Evolutionary conservation across 1,140 invertebrate genomes (phyloP), one percentile per base, ranked within the genome.

Genomic region (Solenopsis invicta): DNA sequence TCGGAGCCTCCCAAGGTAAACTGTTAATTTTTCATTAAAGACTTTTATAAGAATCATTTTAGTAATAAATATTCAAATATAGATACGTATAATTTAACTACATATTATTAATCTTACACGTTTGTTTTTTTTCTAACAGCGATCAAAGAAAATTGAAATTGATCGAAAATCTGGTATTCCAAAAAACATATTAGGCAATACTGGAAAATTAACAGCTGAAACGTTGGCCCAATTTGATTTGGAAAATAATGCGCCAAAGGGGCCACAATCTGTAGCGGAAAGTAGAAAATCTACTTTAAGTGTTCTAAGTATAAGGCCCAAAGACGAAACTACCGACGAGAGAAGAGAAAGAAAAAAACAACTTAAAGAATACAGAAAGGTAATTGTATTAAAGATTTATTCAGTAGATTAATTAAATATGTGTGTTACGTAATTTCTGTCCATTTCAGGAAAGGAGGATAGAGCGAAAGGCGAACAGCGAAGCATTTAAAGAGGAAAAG

Each of bases 401-500:
- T 45, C 4, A 24, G 2, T 37, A 34, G 12, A 16, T 54, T 37
- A 29, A 45, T 61, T 18, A 21, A 52, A 18, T 78, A 64, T 72
- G 85, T 8, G 24, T 50, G 18, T 13, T 48, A 74, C 12, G 3
- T 76, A 37, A 62, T 91, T 52, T 71, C 52, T 71, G 85, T 74
- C 84, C 50, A 87, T 95, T 96, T 84, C 87, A 97, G 96, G 98
- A 98, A 93, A 96, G 99, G 91, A 96, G 98, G 93, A 92, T 97
- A 81, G 98, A 99, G 93, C 98, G 97, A 94, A 99, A 99, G 93
- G 96, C 97, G 0, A 99, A 99, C 93, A 97, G 96, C 34, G 94
- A 97, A 84, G 98, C 98, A 0, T 99, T 99, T 94, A 98, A 98
- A 93, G 97, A 98, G 89, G 98, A 99, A 94, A 97, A 98, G 94